These are phyloP conservation scores for Pterobdella sp. DNA, from an alignment of 2,888 invertebrate genomes.

Conservation along the genomic window DNA sequence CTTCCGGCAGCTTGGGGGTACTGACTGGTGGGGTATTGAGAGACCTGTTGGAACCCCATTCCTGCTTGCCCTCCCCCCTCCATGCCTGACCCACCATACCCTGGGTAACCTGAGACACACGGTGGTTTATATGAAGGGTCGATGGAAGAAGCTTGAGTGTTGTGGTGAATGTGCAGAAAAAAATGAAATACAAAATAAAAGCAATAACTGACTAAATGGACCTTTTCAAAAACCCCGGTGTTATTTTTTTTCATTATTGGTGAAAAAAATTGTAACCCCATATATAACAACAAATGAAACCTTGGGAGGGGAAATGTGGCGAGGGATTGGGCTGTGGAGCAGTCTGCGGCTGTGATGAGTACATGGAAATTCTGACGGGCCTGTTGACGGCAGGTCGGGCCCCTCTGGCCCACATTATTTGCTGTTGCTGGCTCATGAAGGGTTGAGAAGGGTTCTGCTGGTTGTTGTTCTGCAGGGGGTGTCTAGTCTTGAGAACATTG, in stretches of 20 bases:
- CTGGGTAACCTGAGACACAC: constrained; percentile 12
- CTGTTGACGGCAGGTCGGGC: neutral
- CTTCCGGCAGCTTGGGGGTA: neutral
- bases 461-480: constrained; percentile 16
- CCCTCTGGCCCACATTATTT: neutral
- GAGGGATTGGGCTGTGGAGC: neutral
- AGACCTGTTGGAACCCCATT: neutral
- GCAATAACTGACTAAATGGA: too few species aligned
- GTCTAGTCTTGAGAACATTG: constrained; percentile 20
- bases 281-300: too few species aligned
- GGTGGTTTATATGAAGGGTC: too few species aligned
- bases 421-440: constrained; percentile 7
- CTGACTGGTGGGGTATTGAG: neutral
- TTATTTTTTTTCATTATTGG: too few species aligned
- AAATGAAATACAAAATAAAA: too few species aligned
- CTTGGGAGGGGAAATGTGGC: constrained; percentile 20
- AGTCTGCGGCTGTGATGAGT: constrained; percentile 7
- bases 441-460: neutral
- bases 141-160: too few species aligned
- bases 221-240: too few species aligned
- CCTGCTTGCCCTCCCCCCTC: neutral
- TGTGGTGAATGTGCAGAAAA: too few species aligned
- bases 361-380: constrained; percentile 6
- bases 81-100: constrained; percentile 10
- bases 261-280: too few species aligned